phyloP scores from a whole-genome alignment of 2,888 invertebrate species.

The Eupithecia vulgata region DNA sequence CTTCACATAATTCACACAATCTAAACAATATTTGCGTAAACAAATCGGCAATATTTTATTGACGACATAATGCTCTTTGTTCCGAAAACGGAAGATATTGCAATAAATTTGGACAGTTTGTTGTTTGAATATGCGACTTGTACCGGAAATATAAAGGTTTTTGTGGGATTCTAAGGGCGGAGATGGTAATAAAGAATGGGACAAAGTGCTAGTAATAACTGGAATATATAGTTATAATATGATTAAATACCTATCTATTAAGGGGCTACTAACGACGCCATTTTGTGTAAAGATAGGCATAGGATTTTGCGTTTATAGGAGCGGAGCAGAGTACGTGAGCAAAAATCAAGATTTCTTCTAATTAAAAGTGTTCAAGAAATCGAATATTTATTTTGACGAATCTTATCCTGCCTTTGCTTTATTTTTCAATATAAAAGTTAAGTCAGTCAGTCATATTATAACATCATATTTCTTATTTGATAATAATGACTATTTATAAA shows the following conservation, averaged over 20 bases:
- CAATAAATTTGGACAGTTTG: conserved; percentile 44
- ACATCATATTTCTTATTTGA: too few relatives aligned
- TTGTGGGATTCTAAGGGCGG: conserved; percentile 27
- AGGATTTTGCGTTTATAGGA: too few relatives aligned
- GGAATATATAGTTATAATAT: not conserved
- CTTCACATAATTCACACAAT: conserved; percentile 45
- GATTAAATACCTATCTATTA: not conserved
- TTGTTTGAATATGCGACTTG: conserved; percentile 46
- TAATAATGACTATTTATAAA: too few relatives aligned
- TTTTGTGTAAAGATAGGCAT: too few relatives aligned
- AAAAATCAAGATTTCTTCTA: too few relatives aligned
- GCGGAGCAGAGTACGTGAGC: too few relatives aligned
- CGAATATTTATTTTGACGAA: too few relatives aligned
- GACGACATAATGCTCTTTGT: conserved; percentile 40
- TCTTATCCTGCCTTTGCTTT: too few relatives aligned
- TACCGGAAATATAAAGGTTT: conserved; percentile 31
- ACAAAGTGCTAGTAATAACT: not conserved
- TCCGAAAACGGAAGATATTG: conserved; percentile 43
- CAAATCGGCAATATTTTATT: conserved; percentile 50
- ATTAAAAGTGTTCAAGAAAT: too few relatives aligned
- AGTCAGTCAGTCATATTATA: too few relatives aligned
- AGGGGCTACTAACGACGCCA: too few relatives aligned
- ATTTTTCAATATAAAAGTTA: too few relatives aligned
- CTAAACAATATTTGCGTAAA: conserved; percentile 48
- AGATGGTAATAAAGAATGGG: not conserved